Base-by-base conservation (phyloP, 2,888 invertebrate species). In the Diadromus collaris region DNA sequence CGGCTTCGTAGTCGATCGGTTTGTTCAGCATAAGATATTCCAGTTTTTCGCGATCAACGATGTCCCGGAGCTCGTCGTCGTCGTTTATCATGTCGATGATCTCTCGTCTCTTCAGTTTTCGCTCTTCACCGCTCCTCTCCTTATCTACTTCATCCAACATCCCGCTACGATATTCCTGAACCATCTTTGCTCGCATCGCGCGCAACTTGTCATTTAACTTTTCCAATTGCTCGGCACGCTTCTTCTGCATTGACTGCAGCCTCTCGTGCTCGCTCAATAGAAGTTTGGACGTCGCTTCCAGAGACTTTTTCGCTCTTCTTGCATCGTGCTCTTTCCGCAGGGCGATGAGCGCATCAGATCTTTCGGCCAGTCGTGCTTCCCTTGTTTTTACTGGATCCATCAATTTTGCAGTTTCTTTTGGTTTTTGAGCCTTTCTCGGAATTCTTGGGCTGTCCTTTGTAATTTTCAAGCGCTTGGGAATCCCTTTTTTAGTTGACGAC, bases 101-200 rank as follows among this genome's bases (percentile, higher is more conserved):
- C 29, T 84, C 83, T n/a, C 83, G 78, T 27, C 75, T 82, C 9
- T 72, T 83, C n/a, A 83, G 6, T 19, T 74, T 83, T 38, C 67
- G 81, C 16, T 71, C 73, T 9, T 77, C 72, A 3, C 79, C 81
- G 16, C 60, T 41, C 48, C 60, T 51, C 0, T 56, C 71, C 21
- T 82, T 76, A 0, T 71, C 78, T 19, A 85, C 41, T 2, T 76
- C 76, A 13, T 83, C 84, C 2, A 79, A 19, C 13, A 85, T 70
- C n/a, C 86, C 83, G 4, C 83, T 76, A 19, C 80, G 78, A 73
- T 83, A 82, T 19, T 83, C 79, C 4, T 85, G 75, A 16, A 86
- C 27, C 4, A 84, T 71, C 34, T 81, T 83, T 0, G 83, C 83
- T 13, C 82, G 80, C 54, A 81, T 86, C 0, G 74, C 78, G 2